A percentile compares a stretch with the other conserved stretches of the same genome.
phyloP scores from a whole-genome alignment of 2,113 vertebrate genomes.

The Tamias sibiricus region DNA sequence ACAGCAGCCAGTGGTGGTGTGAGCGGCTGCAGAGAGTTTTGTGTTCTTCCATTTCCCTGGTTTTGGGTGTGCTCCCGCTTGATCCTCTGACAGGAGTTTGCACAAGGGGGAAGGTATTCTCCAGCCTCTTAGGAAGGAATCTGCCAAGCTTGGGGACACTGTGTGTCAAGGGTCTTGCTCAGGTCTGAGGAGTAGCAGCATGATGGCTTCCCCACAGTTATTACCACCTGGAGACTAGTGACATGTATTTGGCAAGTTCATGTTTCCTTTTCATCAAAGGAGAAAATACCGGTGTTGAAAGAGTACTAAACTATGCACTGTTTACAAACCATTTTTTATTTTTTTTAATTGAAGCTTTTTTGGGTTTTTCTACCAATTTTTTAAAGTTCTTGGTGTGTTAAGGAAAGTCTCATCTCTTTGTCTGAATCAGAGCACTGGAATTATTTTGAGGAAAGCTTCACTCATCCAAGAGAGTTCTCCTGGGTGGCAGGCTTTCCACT shows the following conservation, averaged over 20 bases:
- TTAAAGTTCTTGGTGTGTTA: background rate
- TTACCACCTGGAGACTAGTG: background rate
- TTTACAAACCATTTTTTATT: constrained; percentile 46
- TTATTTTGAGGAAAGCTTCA: constrained; percentile 2
- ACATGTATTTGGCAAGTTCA: background rate
- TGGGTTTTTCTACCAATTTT: background rate
- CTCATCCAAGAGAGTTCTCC: background rate
- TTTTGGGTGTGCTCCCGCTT: background rate
- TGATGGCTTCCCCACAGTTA: background rate
- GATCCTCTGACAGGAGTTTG: constrained; percentile 3
- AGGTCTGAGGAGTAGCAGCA: background rate
- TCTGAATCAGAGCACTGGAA: background rate
- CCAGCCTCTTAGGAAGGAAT: background rate
- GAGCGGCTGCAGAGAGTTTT: background rate
- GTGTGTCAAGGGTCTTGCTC: background rate
- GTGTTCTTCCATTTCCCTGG: background rate
- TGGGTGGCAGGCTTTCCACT: background rate
- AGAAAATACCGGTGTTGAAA: background rate
- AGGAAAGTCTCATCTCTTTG: background rate
- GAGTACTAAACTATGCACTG: background rate
- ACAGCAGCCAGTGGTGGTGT: background rate
- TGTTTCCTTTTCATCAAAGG: constrained; percentile 7
- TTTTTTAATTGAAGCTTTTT: background rate
- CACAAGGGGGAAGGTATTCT: background rate
- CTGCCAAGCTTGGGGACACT: no score